Conservation (phyloP, 1,140 invertebrate species). For the Caenorhabditis remanei region DNA sequence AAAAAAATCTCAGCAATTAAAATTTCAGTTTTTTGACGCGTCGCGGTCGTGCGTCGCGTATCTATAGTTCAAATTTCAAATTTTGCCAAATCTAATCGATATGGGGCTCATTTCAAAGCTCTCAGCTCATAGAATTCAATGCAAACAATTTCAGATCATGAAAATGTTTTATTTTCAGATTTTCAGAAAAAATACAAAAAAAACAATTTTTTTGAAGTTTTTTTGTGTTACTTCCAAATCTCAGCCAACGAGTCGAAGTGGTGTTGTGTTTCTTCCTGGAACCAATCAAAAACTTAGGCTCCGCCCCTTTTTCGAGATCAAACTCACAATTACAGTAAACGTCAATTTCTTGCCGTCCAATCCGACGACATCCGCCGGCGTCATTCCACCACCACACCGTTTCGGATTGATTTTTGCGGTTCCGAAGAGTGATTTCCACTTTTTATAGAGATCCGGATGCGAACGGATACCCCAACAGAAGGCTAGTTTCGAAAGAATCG, state of each 20-base stretch:
- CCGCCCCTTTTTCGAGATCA: neutral
- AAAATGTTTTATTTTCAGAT: no score
- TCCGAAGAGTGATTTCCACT: neutral
- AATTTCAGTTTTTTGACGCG: no score
- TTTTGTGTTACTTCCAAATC: neutral
- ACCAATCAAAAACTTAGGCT: neutral
- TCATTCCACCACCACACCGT: no score
- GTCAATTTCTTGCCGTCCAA: slow-evolving; percentile 35
- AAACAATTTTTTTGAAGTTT: no score
- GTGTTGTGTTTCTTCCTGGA: slow-evolving; percentile 40
- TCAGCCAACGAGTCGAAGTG: slow-evolving; percentile 4
- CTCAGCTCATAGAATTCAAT: no score
- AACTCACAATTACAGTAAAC: slow-evolving; percentile 23
- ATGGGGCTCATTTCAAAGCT: no score
- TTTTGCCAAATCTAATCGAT: no score
- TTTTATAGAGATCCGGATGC: slow-evolving; percentile 33
- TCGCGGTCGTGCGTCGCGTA: no score
- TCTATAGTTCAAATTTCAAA: no score
- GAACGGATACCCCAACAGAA: slow-evolving; percentile 5
- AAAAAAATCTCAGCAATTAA: no score
- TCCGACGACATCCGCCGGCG: neutral
- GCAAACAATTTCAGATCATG: no score
- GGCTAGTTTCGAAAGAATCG: neutral
- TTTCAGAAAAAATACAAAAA: no score
- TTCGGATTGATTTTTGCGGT: slow-evolving; percentile 1